Conservation (phyloP, 2,113 vertebrate genomes). For the human (Homo sapiens) region DNA sequence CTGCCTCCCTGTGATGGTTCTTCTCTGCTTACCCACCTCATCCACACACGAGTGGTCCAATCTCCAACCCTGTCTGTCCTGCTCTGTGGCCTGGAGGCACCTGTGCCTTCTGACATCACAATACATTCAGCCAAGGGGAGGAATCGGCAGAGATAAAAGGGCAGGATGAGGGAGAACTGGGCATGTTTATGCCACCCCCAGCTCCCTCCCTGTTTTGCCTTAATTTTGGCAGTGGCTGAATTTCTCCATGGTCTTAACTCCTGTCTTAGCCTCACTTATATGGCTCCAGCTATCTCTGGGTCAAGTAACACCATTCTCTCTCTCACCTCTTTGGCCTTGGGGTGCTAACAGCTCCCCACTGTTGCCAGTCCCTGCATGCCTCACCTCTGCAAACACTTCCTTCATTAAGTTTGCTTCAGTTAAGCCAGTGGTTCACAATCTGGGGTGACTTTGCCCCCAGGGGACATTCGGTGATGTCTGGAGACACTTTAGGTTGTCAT, state of each 20-base stretch:
- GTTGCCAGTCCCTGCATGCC: neutral
- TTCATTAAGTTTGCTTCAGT: neutral
- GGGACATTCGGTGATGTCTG: neutral
- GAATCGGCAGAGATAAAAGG: neutral
- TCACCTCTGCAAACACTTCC: neutral
- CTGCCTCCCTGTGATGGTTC: neutral
- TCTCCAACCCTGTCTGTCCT: neutral
- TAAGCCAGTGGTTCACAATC: neutral
- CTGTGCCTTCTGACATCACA: neutral
- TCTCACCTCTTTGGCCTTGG: neutral
- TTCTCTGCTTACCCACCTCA: neutral
- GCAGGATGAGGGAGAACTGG: neutral
- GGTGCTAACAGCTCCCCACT: neutral
- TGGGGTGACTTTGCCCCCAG: neutral
- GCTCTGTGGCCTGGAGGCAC: neutral
- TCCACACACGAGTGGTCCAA: rapidly evolving
- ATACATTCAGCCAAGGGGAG: neutral
- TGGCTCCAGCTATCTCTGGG: neutral
- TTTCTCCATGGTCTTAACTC: neutral
- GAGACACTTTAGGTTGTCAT: neutral
- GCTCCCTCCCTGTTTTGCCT: neutral
- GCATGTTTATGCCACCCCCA: rapidly evolving
- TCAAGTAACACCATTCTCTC: neutral
- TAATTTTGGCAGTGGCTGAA: neutral
- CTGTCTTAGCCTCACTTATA: neutral